These are phyloP conservation scores for Aspidapion aeneum DNA, from an alignment of 2,888 invertebrate genomes.

Conservation along the genomic window DNA sequence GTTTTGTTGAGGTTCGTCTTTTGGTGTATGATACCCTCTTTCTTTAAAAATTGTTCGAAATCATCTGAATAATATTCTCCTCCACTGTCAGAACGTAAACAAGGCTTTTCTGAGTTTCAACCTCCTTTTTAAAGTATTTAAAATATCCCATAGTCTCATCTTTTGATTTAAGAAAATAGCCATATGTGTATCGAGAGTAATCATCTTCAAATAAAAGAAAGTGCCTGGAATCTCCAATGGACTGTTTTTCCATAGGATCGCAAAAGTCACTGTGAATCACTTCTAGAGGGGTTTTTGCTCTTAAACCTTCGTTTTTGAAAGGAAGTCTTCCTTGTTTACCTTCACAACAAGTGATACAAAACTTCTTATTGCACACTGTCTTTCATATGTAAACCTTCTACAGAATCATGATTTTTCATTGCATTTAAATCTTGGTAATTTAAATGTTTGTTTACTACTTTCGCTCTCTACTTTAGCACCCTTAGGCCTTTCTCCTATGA, in stretches of 20 bases:
- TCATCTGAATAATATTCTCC: conserved; percentile 13
- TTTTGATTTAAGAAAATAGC: conserved; percentile 20
- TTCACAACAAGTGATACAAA: conserved; percentile 12
- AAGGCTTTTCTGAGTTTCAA: conserved; percentile 17
- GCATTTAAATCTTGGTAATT: conserved; percentile 1
- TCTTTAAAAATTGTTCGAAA: conserved; percentile 14
- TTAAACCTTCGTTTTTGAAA: neutral
- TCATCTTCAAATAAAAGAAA: conserved; percentile 19
- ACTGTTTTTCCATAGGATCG: conserved; percentile 14
- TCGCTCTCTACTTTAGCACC: conserved; percentile 1
- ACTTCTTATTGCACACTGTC: conserved; percentile 1
- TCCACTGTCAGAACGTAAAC: no score
- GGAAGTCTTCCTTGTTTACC: neutral
- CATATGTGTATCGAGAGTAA: conserved; percentile 19
- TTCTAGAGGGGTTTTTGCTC: neutral
- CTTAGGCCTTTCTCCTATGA: no score
- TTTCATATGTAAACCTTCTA: conserved; percentile 3
- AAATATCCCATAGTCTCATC: conserved; percentile 15
- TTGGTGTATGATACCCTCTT: conserved; percentile 19
- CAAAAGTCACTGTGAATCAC: conserved; percentile 11
- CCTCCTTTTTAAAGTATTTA: conserved; percentile 17
- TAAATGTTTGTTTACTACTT: conserved; percentile 1
- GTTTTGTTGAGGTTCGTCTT: neutral
- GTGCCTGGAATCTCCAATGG: conserved; percentile 13
- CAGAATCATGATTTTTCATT: conserved; percentile 7